phyloP scores from a whole-genome alignment of 2,888 invertebrate species.

The Trichacis sp. region DNA sequence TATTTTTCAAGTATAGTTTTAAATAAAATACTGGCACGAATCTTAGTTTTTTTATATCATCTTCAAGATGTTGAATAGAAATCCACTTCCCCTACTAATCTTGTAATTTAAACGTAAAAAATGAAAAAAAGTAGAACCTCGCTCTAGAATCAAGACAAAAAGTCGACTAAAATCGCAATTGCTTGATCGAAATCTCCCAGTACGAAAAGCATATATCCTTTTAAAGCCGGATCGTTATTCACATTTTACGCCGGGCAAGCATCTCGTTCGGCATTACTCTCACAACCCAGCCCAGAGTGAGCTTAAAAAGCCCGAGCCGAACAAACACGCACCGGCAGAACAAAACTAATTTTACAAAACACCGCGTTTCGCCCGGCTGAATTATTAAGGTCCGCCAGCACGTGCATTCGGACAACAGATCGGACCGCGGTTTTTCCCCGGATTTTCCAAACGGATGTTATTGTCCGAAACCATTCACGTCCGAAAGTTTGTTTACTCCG shows the following conservation, averaged over 20 bases:
- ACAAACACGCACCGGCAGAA: conserved; percentile 21
- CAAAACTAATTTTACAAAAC: conserved; percentile 60
- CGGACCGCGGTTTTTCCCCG: conserved; percentile 13
- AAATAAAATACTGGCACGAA: no score
- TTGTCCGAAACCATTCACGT: conserved; percentile 41
- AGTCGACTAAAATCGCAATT: no score
- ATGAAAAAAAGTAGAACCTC: no score
- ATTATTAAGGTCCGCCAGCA: conserved; percentile 49
- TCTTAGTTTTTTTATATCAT: no score
- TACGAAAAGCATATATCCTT: not conserved
- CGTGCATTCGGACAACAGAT: conserved; percentile 24
- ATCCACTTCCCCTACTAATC: no score
- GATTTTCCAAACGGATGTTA: conserved; percentile 39
- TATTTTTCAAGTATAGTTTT: no score
- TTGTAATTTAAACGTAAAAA: no score
- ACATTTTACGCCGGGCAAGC: not conserved
- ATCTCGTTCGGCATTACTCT: conserved; percentile 2
- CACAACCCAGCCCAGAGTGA: not conserved
- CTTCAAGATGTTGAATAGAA: no score
- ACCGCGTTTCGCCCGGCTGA: conserved; percentile 51
- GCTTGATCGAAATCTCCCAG: not conserved
- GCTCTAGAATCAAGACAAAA: no score
- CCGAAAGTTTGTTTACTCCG: no score
- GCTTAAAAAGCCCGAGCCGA: conserved; percentile 2
- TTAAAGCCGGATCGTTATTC: conserved; percentile 8